A percentile compares a stretch with the other conserved stretches of the same genome.
Evolutionary conservation across 1,140 invertebrate species (phyloP).

Genomic region (Drosophila kurseongensis): DNA sequence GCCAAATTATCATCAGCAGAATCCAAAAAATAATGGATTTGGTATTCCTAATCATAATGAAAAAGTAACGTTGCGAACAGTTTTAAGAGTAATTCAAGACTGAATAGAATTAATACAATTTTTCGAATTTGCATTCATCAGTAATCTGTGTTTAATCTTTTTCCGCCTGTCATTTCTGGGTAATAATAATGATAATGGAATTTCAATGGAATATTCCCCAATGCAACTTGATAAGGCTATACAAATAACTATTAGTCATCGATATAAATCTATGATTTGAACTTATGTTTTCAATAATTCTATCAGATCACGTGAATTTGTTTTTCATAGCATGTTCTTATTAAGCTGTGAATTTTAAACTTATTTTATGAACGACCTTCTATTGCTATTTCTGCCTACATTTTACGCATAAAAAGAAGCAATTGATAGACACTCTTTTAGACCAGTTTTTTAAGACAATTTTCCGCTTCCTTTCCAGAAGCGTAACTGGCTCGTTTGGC

Average conservation of each 20-base stretch:
- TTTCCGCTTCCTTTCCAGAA: slow-evolving; percentile 8
- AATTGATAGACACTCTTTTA: not conserved
- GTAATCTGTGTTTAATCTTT: not conserved
- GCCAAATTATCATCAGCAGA: not conserved
- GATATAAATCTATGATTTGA: not conserved
- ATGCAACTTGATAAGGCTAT: not conserved
- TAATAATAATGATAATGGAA: not conserved
- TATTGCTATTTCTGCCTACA: too few relatives aligned
- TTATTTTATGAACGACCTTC: not conserved
- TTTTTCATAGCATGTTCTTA: not conserved
- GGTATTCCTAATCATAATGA: not conserved
- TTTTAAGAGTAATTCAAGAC: not conserved
- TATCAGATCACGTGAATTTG: not conserved
- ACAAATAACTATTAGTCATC: not conserved
- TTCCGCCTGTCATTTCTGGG: not conserved
- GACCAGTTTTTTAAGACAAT: not conserved
- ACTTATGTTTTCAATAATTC: too few relatives aligned
- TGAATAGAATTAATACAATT: not conserved
- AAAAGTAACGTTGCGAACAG: not conserved
- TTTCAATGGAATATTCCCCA: not conserved
- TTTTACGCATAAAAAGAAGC: not conserved
- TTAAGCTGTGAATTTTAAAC: not conserved
- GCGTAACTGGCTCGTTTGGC: slow-evolving; percentile 21
- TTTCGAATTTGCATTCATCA: not conserved
- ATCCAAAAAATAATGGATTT: not conserved